Evolutionary conservation across 2,797 vertebrate species (phyloP).

Genomic region (Nannoperca obscura): DNA sequence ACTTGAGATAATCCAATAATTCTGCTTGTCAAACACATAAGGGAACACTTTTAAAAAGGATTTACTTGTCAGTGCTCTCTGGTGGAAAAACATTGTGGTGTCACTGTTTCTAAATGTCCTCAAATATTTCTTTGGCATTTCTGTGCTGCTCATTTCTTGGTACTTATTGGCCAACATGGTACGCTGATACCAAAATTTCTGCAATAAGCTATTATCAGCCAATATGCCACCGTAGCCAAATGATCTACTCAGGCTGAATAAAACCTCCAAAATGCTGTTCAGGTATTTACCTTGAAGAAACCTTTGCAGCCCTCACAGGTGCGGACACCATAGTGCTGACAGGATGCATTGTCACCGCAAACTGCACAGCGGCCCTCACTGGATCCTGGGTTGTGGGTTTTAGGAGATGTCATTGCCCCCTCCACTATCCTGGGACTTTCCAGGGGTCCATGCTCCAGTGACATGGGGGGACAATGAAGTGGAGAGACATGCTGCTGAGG

Average conservation of each 20-base stretch:
- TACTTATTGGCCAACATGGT: not conserved
- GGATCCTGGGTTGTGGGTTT: constrained; percentile 83
- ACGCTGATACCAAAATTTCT: not conserved
- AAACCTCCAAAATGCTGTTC: constrained; percentile 3
- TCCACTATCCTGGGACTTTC: constrained; percentile 84
- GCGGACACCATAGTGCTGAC: constrained; percentile 97
- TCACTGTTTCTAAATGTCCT: not conserved
- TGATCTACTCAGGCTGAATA: not conserved
- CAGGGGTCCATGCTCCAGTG: constrained; percentile 82
- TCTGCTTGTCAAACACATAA: not conserved
- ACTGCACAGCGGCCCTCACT: constrained; percentile 94
- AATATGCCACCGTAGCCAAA: not conserved
- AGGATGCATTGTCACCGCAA: constrained; percentile 96
- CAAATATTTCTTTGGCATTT: not conserved
- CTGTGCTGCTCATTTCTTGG: not conserved
- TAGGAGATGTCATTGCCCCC: constrained; percentile 81
- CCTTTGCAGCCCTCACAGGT: constrained; percentile 96
- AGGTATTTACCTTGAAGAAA: constrained; percentile 89
- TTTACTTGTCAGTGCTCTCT: not conserved
- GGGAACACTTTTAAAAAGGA: not conserved
- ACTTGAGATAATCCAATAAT: not conserved
- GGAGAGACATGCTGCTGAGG: constrained; percentile 79
- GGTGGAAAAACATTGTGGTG: not conserved
- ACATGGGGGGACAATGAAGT: constrained; percentile 82
- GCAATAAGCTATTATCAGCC: not conserved